Evolutionary conservation across 1,140 invertebrate species (phyloP).

Genomic region (Micrasema longulum): DNA sequence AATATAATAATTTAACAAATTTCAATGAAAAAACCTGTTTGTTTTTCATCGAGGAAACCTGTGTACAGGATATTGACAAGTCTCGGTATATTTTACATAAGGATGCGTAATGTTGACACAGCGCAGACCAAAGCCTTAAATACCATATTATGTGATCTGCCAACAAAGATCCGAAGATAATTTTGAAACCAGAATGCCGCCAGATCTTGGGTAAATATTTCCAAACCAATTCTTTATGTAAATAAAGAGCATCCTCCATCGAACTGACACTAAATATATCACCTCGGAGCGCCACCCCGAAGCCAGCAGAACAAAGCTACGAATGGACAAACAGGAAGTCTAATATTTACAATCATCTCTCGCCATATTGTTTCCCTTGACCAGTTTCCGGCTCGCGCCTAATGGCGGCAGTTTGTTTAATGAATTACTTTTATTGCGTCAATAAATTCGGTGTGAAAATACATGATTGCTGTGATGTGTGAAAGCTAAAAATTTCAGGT

Average conservation of each 20-base stretch:
- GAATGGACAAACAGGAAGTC: slow-evolving; percentile 48
- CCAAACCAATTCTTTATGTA: slow-evolving; percentile 10
- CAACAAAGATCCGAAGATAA: slow-evolving; percentile 29
- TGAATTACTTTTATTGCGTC: slow-evolving; percentile 7
- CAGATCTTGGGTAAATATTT: slow-evolving; percentile 32
- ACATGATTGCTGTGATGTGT: slow-evolving; percentile 11
- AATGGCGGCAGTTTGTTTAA: slow-evolving; percentile 15
- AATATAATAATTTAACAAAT: no score
- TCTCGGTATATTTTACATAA: slow-evolving; percentile 21
- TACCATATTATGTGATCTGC: background rate
- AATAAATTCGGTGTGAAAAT: slow-evolving; percentile 22
- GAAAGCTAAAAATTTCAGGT: slow-evolving; percentile 6
- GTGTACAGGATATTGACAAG: background rate
- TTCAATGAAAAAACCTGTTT: no score
- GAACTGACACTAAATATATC: slow-evolving; percentile 38
- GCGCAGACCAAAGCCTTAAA: slow-evolving; percentile 8
- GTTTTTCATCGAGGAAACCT: background rate
- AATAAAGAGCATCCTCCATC: slow-evolving; percentile 18
- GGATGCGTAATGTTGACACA: slow-evolving; percentile 20
- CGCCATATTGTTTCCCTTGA: slow-evolving; percentile 22
- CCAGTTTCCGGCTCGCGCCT: slow-evolving; percentile 30
- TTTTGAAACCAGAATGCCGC: slow-evolving; percentile 32
- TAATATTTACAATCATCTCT: slow-evolving; percentile 39
- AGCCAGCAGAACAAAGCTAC: background rate
- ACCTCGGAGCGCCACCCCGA: slow-evolving; percentile 46